Conservation (phyloP, 2,113 vertebrate genomes). For the Orientallactaga bullata region DNA sequence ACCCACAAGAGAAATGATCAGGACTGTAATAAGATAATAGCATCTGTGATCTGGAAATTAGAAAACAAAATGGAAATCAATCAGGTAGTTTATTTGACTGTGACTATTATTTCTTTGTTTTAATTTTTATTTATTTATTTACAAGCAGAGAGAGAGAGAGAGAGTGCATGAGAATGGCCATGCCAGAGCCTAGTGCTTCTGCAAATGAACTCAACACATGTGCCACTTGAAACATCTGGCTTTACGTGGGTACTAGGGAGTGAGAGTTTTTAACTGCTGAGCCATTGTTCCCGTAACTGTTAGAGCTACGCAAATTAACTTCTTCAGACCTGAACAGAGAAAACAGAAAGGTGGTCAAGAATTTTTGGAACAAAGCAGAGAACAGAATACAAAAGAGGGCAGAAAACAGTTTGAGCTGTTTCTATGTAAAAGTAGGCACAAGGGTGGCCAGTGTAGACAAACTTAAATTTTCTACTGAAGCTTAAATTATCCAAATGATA, state of each 20-base stretch:
- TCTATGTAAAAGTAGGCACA: not conserved
- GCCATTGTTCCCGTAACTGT: no score
- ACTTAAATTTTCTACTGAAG: no score
- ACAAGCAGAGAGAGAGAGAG: no score
- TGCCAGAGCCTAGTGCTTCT: no score
- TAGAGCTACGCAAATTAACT: constrained; percentile 5
- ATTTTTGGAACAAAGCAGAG: not conserved
- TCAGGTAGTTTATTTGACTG: not conserved
- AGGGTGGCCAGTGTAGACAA: not conserved
- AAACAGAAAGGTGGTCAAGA: not conserved
- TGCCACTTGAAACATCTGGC: no score
- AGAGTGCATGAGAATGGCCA: no score
- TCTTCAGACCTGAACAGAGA: not conserved
- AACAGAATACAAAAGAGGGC: not conserved
- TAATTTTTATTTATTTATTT: no score
- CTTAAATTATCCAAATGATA: no score
- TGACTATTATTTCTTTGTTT: not conserved
- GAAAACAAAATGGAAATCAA: constrained; percentile 36
- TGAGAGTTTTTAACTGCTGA: no score
- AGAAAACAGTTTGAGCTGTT: not conserved
- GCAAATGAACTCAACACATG: no score
- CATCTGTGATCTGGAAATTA: constrained; percentile 37
- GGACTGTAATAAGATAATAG: constrained; percentile 46
- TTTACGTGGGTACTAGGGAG: no score
- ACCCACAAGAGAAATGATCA: constrained; percentile 26